Evolutionary conservation across 1,140 invertebrate genomes (phyloP).

Genomic region (Nasonia longicornis): DNA sequence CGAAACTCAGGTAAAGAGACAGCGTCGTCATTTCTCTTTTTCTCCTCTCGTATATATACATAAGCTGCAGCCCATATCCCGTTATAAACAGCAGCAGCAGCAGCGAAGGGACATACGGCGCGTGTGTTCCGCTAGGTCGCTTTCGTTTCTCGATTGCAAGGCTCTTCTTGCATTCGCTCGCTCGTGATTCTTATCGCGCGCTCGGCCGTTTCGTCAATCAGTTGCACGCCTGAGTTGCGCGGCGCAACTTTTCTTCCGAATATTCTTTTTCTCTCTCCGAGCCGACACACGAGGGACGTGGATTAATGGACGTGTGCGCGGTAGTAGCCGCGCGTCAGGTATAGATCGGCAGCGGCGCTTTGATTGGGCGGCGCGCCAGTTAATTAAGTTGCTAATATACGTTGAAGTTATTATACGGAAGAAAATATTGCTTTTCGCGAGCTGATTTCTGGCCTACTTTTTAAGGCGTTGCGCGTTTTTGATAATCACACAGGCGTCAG

Average conservation of each 20-base stretch:
- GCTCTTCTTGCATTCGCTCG: neutral
- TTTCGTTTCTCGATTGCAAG: neutral
- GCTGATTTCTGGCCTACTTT: neutral
- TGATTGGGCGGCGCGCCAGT: neutral
- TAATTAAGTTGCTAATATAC: neutral
- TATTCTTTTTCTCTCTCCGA: too few species aligned
- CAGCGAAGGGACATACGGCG: neutral
- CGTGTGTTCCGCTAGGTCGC: neutral
- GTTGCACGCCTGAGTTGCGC: neutral
- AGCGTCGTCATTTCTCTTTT: neutral
- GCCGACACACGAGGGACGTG: too few species aligned
- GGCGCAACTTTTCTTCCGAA: too few species aligned
- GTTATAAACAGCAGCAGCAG: too few species aligned
- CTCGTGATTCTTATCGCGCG: neutral
- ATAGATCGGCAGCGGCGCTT: too few species aligned
- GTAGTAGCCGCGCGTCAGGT: too few species aligned
- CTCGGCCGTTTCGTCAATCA: constrained; percentile 4
- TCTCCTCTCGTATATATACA: too few species aligned
- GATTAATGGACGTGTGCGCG: too few species aligned
- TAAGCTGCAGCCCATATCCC: too few species aligned
- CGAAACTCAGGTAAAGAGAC: constrained; percentile 86
- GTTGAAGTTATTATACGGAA: too few species aligned
- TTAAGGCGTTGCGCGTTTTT: neutral
- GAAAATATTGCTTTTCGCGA: too few species aligned
- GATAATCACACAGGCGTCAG: neutral